Percentiles rank a stretch among this genome's conserved stretches.
These are phyloP conservation scores for Ellobius talpinus DNA, from an alignment of 2,113 vertebrate genomes.

Conservation along the genomic window DNA sequence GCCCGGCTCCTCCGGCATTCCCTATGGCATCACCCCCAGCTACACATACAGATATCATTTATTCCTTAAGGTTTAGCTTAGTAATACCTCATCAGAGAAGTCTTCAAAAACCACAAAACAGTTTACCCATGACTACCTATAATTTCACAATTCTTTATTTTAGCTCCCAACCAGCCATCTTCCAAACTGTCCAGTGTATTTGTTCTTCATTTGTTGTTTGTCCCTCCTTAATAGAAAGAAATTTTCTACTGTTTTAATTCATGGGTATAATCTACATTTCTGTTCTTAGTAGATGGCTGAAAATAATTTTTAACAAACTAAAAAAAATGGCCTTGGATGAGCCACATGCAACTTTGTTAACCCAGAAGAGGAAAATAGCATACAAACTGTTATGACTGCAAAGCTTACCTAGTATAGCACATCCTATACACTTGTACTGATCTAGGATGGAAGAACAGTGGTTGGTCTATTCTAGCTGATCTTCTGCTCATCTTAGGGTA, in stretches of 20 bases:
- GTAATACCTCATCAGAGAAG: neutral
- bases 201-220: slow-evolving; percentile 37
- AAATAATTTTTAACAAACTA: slow-evolving; percentile 42
- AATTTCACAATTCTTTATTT: slow-evolving; percentile 1
- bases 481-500: neutral
- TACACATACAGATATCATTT: neutral
- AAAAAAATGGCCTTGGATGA: neutral
- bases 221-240: neutral
- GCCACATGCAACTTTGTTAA: slow-evolving; percentile 18
- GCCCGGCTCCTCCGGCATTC: neutral
- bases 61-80: neutral
- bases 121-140: neutral
- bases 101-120: neutral
- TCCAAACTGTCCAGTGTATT: neutral
- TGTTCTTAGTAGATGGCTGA: slow-evolving; percentile 29
- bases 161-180: neutral
- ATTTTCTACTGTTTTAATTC: slow-evolving; percentile 9
- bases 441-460: neutral
- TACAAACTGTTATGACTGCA: neutral
- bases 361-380: slow-evolving; percentile 21
- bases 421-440: neutral
- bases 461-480: neutral
- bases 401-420: neutral
- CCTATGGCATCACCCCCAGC: neutral
- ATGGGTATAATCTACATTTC: neutral